Percentiles rank a stretch among this genome's conserved stretches.
These are phyloP conservation scores for Aplodontia rufa DNA, from an alignment of 2,113 vertebrate species.

Conservation along the genomic window DNA sequence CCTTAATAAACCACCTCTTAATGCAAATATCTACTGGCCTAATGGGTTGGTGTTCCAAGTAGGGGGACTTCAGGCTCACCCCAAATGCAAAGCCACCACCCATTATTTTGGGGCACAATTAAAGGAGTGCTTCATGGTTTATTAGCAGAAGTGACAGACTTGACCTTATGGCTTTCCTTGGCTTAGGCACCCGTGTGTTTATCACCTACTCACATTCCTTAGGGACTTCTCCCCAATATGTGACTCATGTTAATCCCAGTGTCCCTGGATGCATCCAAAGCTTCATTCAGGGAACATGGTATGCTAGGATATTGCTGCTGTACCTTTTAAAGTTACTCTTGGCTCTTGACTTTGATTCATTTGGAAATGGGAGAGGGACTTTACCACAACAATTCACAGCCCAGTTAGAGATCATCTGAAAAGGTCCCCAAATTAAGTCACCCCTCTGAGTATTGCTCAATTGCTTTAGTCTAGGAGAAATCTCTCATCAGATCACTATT, in stretches of 20 bases:
- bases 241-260: not conserved
- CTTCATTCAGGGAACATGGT: not conserved
- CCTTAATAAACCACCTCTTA: not conserved
- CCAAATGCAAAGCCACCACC: not conserved
- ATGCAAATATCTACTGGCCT: not conserved
- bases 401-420: not conserved
- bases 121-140: not conserved
- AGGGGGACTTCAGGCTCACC: not conserved
- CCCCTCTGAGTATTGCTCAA: not conserved
- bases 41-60: not conserved
- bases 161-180: not conserved
- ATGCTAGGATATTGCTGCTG: not conserved
- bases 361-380: not conserved
- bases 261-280: not conserved
- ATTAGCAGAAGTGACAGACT: not conserved
- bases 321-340: not conserved
- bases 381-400: not conserved
- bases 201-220: no score
- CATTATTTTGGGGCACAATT: not conserved
- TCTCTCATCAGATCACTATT: not conserved
- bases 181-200: not conserved
- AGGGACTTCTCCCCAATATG: not conserved
- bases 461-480: not conserved
- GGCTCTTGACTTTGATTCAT: not conserved
- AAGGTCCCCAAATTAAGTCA: not conserved